phyloP scores from a whole-genome alignment of 2,888 invertebrate species.

The Drosophila cognata region DNA sequence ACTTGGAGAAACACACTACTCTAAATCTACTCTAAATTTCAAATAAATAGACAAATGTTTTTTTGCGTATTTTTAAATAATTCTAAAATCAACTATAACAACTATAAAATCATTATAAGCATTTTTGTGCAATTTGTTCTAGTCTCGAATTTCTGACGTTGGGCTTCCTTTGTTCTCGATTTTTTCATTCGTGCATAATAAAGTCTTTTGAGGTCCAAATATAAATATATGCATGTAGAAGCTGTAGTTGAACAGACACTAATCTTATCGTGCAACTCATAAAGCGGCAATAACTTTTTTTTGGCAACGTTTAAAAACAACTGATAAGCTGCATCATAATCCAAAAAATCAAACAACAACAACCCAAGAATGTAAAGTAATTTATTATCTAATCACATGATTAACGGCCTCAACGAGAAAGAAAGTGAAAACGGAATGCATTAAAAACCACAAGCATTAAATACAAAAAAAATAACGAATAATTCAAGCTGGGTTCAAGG shows the following conservation, averaged over 20 bases:
- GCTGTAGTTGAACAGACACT: constrained; percentile 21
- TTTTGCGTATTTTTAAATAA: neutral
- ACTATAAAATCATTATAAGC: neutral
- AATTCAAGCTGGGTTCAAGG: constrained; percentile 52
- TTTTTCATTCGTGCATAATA: constrained; percentile 8
- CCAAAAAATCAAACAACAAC: constrained; percentile 24
- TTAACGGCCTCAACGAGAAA: constrained; percentile 50
- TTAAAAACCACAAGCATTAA: constrained; percentile 35
- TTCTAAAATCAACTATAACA: neutral
- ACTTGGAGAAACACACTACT: neutral
- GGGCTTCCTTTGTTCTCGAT: too few relatives aligned
- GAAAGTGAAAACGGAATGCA: constrained; percentile 56
- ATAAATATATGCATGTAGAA: constrained; percentile 1
- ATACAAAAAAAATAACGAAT: constrained; percentile 5
- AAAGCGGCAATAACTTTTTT: constrained; percentile 26
- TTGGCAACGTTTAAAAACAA: constrained; percentile 28
- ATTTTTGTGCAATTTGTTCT: neutral
- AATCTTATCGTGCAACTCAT: constrained; percentile 46
- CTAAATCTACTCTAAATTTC: neutral
- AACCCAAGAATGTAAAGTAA: constrained; percentile 38
- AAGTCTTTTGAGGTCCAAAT: constrained; percentile 27
- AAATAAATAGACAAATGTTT: neutral
- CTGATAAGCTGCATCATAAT: constrained; percentile 59
- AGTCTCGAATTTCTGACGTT: neutral
- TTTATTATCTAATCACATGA: constrained; percentile 69